Evolutionary conservation across 2,888 invertebrate genomes (phyloP).

Genomic region (Tipula confusa): DNA sequence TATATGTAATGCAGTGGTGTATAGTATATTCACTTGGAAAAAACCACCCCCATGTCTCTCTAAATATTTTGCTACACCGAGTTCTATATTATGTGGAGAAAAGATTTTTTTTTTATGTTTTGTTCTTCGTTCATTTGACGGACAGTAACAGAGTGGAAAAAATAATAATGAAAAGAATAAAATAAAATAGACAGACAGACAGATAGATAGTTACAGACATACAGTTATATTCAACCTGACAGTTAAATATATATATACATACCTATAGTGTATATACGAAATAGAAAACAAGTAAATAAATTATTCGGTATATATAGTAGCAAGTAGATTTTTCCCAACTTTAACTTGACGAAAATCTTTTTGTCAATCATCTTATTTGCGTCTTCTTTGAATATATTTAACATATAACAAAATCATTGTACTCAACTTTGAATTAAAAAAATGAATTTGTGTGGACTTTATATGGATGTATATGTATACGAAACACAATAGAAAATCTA

Average conservation of each 20-base stretch:
- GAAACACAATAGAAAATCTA: neutral
- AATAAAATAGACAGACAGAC: conserved; percentile 25
- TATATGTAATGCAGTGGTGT: neutral
- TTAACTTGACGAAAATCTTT: conserved; percentile 7
- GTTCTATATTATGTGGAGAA: conserved; percentile 3
- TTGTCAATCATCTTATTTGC: conserved; percentile 3
- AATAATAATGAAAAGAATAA: conserved; percentile 12
- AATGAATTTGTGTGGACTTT: neutral
- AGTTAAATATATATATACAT: neutral
- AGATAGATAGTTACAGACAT: conserved; percentile 25
- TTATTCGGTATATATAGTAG: neutral
- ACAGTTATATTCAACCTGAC: conserved; percentile 20
- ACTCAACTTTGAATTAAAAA: neutral
- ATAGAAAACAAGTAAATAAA: neutral
- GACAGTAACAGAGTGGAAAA: conserved; percentile 25
- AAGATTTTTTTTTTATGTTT: neutral
- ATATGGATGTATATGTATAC: neutral
- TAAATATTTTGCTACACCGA: neutral
- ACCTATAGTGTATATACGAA: neutral
- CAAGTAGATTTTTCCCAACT: neutral
- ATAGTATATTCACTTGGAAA: neutral
- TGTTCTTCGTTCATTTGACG: conserved; percentile 25
- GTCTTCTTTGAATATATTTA: neutral
- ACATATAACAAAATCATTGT: neutral
- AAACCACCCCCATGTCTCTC: neutral